phyloP scores from a whole-genome alignment of 2,113 vertebrate species.

The Silurus asotus region DNA sequence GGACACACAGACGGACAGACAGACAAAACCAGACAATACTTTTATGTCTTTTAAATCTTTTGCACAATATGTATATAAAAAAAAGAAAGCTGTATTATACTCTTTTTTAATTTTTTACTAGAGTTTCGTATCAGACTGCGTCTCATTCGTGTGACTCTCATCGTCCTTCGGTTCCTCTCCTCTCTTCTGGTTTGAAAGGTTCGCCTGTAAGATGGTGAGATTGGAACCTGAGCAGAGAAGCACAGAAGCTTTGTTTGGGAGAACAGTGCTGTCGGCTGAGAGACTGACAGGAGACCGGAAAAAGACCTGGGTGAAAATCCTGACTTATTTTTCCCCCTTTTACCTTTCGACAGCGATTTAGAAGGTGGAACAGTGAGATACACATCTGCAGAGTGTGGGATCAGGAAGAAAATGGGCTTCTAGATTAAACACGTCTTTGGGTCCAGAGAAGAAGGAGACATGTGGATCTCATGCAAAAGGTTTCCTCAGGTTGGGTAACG shows the following conservation, averaged over 20 bases:
- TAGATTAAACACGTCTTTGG: slow-evolving; percentile 43
- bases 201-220: neutral
- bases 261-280: neutral
- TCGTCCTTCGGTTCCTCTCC: too few relatives aligned
- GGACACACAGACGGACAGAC: too few relatives aligned
- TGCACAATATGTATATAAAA: too few relatives aligned
- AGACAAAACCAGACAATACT: too few relatives aligned
- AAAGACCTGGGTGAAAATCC: neutral
- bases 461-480: slow-evolving; percentile 1
- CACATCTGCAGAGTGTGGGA: slow-evolving; percentile 32
- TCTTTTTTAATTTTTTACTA: too few relatives aligned
- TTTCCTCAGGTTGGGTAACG: slow-evolving; percentile 24
- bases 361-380: slow-evolving; percentile 28
- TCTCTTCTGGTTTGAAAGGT: neutral
- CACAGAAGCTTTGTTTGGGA: slow-evolving; percentile 8
- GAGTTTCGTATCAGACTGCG: too few relatives aligned
- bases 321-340: neutral
- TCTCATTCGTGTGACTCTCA: too few relatives aligned
- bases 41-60: too few relatives aligned
- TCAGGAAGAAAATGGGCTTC: slow-evolving; percentile 40
- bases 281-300: slow-evolving; percentile 30
- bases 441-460: slow-evolving; percentile 34
- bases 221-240: neutral
- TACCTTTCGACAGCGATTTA: slow-evolving; percentile 20
- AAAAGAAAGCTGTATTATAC: too few relatives aligned